Evolutionary conservation across 2,797 vertebrate species (phyloP).

Genomic region (Ibycter americanus): DNA sequence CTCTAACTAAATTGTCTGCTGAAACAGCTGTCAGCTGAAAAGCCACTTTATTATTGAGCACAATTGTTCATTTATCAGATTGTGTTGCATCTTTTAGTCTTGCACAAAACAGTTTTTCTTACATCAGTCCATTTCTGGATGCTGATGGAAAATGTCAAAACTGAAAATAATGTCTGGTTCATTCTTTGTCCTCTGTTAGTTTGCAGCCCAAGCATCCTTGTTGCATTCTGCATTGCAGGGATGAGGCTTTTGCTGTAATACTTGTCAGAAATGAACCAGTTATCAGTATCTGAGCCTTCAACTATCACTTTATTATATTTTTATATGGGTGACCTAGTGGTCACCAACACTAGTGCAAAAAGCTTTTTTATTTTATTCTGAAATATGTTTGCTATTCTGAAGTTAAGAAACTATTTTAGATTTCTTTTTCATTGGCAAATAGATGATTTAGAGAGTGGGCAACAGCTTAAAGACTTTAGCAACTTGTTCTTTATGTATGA

Average conservation of each 20-base stretch:
- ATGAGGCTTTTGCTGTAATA: neutral
- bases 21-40: slow-evolving; percentile 1
- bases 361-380: neutral
- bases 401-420: neutral
- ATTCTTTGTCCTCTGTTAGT: neutral
- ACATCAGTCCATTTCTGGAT: neutral
- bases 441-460: neutral
- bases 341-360: neutral
- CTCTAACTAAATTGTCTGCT: neutral
- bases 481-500: neutral
- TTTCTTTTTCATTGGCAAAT: neutral
- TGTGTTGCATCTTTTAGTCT: neutral
- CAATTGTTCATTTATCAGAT: neutral
- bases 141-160: neutral
- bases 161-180: neutral
- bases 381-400: neutral
- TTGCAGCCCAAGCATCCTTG: neutral
- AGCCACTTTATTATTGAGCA: neutral
- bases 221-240: neutral
- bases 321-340: neutral
- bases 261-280: neutral
- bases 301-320: neutral
- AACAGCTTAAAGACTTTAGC: neutral
- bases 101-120: neutral
- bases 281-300: neutral